A percentile compares a stretch with the other conserved stretches of the same genome.
These are phyloP conservation scores for Phycodurus eques DNA, from an alignment of 2,113 vertebrate species.

Conservation along the genomic window DNA sequence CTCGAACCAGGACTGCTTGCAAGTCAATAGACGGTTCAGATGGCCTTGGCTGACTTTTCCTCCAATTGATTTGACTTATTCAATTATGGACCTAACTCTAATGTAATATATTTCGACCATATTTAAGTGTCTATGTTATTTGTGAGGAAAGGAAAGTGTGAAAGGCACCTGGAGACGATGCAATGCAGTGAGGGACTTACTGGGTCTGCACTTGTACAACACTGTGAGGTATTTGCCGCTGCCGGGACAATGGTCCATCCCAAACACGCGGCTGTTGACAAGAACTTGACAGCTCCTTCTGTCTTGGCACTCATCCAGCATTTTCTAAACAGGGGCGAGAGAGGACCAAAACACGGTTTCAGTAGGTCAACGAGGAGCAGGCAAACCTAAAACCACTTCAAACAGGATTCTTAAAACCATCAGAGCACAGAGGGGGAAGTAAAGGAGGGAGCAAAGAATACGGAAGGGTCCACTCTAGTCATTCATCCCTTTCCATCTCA, in stretches of 20 bases:
- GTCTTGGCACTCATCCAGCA: slow-evolving; percentile 89
- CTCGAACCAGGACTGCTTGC: background rate
- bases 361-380: slow-evolving; percentile 41
- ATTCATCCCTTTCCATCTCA: slow-evolving; percentile 37
- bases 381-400: slow-evolving; percentile 62
- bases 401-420: slow-evolving; percentile 38
- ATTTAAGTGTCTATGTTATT: no score
- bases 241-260: slow-evolving; percentile 81
- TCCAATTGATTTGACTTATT: background rate
- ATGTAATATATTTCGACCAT: no score
- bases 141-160: background rate
- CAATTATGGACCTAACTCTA: no score
- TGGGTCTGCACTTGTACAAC: slow-evolving; percentile 89
- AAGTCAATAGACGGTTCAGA: no score
- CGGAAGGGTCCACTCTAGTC: slow-evolving; percentile 32
- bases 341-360: slow-evolving; percentile 38
- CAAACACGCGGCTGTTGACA: slow-evolving; percentile 85
- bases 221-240: slow-evolving; percentile 84
- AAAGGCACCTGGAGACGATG: background rate
- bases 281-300: slow-evolving; percentile 85
- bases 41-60: background rate
- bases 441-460: background rate
- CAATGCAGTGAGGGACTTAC: slow-evolving; percentile 71
- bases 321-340: slow-evolving; percentile 76
- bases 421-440: slow-evolving; percentile 12